Evolutionary conservation across 2,888 invertebrate genomes (phyloP).

Genomic region (Rapana venosa): DNA sequence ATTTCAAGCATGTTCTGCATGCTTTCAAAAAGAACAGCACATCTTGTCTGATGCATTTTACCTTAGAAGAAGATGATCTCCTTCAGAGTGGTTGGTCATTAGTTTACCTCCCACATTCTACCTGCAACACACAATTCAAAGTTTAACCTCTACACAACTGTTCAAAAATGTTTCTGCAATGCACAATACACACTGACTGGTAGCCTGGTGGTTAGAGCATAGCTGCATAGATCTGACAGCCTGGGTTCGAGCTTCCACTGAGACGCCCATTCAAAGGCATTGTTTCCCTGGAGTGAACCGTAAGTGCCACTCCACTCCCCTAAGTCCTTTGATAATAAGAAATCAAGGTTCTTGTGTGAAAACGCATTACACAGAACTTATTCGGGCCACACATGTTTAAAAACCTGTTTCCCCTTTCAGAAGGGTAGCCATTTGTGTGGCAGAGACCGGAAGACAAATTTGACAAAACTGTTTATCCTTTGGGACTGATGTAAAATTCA

Average conservation of each 20-base stretch:
- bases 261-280: no score
- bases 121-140: slow-evolving; percentile 78
- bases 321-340: no score
- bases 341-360: no score
- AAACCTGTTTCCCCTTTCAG: no score
- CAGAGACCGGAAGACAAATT: not conserved
- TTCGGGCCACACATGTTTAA: no score
- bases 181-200: not conserved
- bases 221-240: not conserved
- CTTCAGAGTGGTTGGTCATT: slow-evolving; percentile 97
- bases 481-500: no score
- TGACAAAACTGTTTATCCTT: not conserved
- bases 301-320: no score
- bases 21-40: no score
- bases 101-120: slow-evolving; percentile 98
- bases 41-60: slow-evolving; percentile 60
- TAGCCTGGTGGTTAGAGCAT: no score
- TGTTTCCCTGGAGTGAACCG: no score
- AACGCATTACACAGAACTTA: no score
- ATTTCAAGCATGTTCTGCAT: no score
- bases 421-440: not conserved
- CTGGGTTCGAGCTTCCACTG: not conserved
- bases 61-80: slow-evolving; percentile 97
- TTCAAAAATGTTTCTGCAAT: not conserved
- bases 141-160: not conserved